Percentiles rank a stretch among this genome's conserved stretches.
Conservation (phyloP, 2,113 vertebrate species). For the Nanorana parkeri region DNA sequence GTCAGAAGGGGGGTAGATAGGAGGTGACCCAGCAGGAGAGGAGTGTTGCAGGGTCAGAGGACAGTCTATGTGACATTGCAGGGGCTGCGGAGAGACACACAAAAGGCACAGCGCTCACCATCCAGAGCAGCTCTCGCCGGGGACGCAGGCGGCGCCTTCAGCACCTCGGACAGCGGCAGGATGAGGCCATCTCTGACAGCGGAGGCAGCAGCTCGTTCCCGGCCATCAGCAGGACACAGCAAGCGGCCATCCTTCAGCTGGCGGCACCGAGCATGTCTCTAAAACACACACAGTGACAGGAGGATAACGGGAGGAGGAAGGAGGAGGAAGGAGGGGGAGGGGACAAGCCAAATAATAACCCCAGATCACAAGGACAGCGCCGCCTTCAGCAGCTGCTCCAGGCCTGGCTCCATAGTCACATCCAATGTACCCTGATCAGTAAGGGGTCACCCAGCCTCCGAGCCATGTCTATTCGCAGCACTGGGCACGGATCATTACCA, state of each 20-base stretch:
- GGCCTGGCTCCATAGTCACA: constrained; percentile 1
- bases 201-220: constrained; percentile 31
- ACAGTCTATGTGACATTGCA: constrained; percentile 14
- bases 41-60: neutral
- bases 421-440: neutral
- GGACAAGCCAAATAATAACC: constrained; percentile 38
- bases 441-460: too few species aligned
- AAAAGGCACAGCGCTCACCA: neutral
- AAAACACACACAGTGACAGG: constrained; percentile 36
- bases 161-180: constrained; percentile 47
- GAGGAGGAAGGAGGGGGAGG: too few species aligned
- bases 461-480: too few species aligned
- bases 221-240: constrained; percentile 41
- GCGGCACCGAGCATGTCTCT: constrained; percentile 35
- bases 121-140: neutral
- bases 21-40: neutral
- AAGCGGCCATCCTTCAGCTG: constrained; percentile 48
- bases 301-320: neutral
- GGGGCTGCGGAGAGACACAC: neutral
- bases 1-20: too few species aligned
- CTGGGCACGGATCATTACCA: neutral
- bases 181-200: neutral
- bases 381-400: constrained; percentile 38
- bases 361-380: constrained; percentile 43
- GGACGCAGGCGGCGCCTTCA: constrained; percentile 30